These are phyloP conservation scores for Megalopta genalis DNA, from an alignment of 1,140 invertebrate genomes.

Conservation along the genomic window DNA sequence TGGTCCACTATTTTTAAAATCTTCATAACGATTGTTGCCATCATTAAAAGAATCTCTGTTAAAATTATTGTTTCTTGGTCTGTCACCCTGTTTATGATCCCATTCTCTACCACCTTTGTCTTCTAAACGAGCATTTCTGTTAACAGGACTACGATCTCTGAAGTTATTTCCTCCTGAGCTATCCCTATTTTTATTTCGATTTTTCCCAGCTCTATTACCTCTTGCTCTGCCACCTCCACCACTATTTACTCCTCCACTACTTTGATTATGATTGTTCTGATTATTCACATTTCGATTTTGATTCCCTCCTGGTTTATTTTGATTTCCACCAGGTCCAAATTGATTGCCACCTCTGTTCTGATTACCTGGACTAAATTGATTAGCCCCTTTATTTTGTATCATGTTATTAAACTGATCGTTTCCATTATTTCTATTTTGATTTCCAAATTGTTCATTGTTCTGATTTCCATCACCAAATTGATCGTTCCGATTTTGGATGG, in stretches of 20 bases:
- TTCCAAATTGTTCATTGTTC: conserved; percentile 62
- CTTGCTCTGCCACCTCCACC: conserved; percentile 34
- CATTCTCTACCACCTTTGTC: conserved; percentile 64
- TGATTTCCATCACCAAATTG: conserved; percentile 59
- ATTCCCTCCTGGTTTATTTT: conserved; percentile 60
- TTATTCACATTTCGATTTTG: conserved; percentile 61
- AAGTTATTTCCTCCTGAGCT: conserved; percentile 65
- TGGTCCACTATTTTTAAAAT: conserved; percentile 62
- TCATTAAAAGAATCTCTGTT: conserved; percentile 65
- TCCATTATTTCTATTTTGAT: conserved; percentile 45
- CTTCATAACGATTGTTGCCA: conserved; percentile 64
- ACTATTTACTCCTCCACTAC: conserved; percentile 21
- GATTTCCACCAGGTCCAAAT: conserved; percentile 61
- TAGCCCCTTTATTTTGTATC: conserved; percentile 53
- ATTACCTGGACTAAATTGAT: conserved; percentile 60
- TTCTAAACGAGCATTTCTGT: conserved; percentile 64
- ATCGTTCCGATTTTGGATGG: conserved; percentile 46
- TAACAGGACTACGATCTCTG: conserved; percentile 75
- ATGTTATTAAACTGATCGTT: conserved; percentile 59
- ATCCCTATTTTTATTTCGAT: conserved; percentile 70
- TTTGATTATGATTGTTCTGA: conserved; percentile 50
- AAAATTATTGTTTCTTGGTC: conserved; percentile 56
- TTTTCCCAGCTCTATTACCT: conserved; percentile 67
- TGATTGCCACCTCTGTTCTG: conserved; percentile 63
- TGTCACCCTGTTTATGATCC: conserved; percentile 62